Conservation (phyloP, 2,888 invertebrate genomes). For the Osedax fenrisi region DNA sequence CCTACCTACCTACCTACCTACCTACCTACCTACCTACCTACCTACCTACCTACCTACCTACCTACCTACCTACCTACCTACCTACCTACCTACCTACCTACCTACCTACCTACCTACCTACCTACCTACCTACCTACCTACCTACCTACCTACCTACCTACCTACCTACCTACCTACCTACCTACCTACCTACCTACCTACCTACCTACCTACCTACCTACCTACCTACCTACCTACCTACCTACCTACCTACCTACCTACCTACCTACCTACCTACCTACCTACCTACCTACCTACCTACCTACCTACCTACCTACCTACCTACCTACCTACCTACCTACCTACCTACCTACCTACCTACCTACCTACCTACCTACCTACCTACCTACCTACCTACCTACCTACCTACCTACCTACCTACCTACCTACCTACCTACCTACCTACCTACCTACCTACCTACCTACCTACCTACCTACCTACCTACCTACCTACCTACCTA, state of each 20-base stretch:
- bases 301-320: background rate
- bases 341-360: background rate
- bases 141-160: background rate
- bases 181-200: background rate
- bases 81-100: background rate
- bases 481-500: background rate
- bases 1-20: background rate
- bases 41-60: background rate
- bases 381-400: background rate
- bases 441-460: background rate
- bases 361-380: background rate
- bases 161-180: background rate
- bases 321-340: background rate
- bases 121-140: background rate
- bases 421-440: background rate
- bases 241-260: background rate
- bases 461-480: background rate
- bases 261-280: background rate
- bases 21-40: background rate
- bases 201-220: background rate
- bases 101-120: background rate
- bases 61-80: background rate
- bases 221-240: background rate
- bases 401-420: background rate
- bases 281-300: background rate